A percentile compares a stretch with the other conserved stretches of the same genome.
Conservation (phyloP, 2,888 invertebrate genomes). For the Acanthosepion pharaonis region DNA sequence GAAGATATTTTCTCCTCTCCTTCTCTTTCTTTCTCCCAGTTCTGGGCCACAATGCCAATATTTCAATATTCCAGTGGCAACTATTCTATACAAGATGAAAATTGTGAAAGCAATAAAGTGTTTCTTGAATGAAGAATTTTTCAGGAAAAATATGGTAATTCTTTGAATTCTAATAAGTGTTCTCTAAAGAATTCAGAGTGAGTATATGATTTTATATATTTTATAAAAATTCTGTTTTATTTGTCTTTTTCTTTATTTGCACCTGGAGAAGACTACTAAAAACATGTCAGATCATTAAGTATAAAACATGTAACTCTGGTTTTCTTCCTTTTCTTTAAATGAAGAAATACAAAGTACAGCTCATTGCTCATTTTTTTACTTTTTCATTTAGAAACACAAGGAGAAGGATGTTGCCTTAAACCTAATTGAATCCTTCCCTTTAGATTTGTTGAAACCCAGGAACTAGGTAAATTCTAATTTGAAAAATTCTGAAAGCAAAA, state of each 20-base stretch:
- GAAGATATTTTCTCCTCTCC: background rate
- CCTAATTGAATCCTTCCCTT: background rate
- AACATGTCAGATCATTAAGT: background rate
- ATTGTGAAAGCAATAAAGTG: conserved; percentile 33
- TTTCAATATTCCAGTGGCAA: conserved; percentile 33
- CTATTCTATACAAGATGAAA: background rate
- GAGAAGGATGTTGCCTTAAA: background rate
- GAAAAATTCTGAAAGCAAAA: too few species aligned
- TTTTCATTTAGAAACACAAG: background rate
- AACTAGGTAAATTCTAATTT: too few species aligned
- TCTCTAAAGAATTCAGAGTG: background rate
- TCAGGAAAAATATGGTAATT: background rate
- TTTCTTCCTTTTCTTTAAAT: background rate
- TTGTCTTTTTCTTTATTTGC: background rate
- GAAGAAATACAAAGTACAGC: background rate
- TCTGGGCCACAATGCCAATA: conserved; percentile 33
- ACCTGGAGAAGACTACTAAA: background rate
- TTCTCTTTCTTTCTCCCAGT: background rate
- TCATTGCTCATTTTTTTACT: background rate
- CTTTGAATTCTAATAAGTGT: background rate
- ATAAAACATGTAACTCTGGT: background rate
- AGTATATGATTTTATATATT: background rate
- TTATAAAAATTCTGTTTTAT: background rate
- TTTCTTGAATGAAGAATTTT: conserved; percentile 15
- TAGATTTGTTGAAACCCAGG: background rate